These are phyloP conservation scores for Paratilapia polleni DNA, from an alignment of 2,113 vertebrate species.

Conservation along the genomic window DNA sequence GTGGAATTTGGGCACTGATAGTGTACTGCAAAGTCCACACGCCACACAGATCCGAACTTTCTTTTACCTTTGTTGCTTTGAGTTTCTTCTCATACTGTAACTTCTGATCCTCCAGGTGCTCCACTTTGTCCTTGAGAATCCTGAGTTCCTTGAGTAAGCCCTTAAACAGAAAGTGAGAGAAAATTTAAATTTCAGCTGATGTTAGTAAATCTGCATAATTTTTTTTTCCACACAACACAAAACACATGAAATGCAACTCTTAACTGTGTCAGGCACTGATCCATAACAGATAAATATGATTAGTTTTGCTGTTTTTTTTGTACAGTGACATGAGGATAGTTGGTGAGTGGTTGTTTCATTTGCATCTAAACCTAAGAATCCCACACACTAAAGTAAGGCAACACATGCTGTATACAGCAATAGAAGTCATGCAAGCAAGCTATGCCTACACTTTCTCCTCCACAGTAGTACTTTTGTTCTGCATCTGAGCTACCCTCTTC, in stretches of 20 bases:
- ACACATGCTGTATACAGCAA: slow-evolving; percentile 48
- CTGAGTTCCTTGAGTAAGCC: slow-evolving; percentile 89
- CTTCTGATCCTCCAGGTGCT: slow-evolving; percentile 94
- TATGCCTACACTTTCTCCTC: slow-evolving; percentile 88
- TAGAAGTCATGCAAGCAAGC: slow-evolving; percentile 74
- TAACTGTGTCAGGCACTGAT: background rate
- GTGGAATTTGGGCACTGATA: slow-evolving; percentile 48
- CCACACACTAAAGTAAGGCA: slow-evolving; percentile 22
- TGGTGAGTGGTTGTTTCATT: background rate
- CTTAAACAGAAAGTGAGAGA: slow-evolving; percentile 67
- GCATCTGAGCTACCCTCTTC: slow-evolving; percentile 72
- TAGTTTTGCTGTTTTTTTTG: background rate
- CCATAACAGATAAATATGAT: background rate
- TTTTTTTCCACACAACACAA: slow-evolving; percentile 2
- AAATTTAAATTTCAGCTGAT: background rate
- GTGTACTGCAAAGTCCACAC: slow-evolving; percentile 29
- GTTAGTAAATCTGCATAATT: background rate
- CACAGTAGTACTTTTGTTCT: slow-evolving; percentile 81
- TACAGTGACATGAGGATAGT: background rate
- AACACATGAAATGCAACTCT: background rate
- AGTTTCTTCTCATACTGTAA: slow-evolving; percentile 92
- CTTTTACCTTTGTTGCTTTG: slow-evolving; percentile 92
- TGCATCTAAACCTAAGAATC: slow-evolving; percentile 2
- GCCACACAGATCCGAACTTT: background rate
- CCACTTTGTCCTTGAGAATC: slow-evolving; percentile 91